Evolutionary conservation across 2,888 invertebrate species (phyloP), one percentile per base, ranked within the genome.

Genomic region (Sarcophaga rosellei): DNA sequence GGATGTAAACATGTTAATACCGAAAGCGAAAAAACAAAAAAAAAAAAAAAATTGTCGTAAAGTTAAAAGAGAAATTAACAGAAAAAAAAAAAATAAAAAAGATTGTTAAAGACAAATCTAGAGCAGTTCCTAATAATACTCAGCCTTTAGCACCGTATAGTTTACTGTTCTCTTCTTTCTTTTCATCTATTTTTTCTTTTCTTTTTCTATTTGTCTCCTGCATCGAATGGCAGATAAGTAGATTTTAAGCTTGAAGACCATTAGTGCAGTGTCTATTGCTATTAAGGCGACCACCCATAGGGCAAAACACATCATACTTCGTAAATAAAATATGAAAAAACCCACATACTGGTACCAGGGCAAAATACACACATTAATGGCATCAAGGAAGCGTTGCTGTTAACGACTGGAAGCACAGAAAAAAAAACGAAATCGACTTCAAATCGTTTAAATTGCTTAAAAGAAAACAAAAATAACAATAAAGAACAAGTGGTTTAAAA

Each of bases 251-350:
- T 85, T 65, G 69, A 83, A 85, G 85, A 83, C 85, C 88, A 85
- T 86, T 86, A 86, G 75, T 75, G 69, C 68, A 78, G 69, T 87
- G 89, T 80, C 72, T 21, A 66, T 83, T 90, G 89, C 88, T 88
- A 89, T 89, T 89, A 91, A 89, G 89, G 87, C 88, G 88, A 81
- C 76, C 77, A 77, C 81, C 81, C 78, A 83, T 61, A 62, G 65
- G 47, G 69, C 63, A 65, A 66, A 53, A 62, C 44, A 74, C 53
- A 77, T 72, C 11, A 44, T 61, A 10, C 10, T 53, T 53, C 5
- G 17, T 12, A 53, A 15, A 47, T n/a, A 61, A 44, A 44, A 68
- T 23, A 10, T 17, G 25, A 23, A 3, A n/a, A 63, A 57, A 62
- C 5, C 17, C 62, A 21, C 44, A 72, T 20, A 70, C 44, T 78